These are phyloP conservation scores for Acrocephalus kingi DNA, from an alignment of 2,113 vertebrate genomes.

Conservation along the genomic window DNA sequence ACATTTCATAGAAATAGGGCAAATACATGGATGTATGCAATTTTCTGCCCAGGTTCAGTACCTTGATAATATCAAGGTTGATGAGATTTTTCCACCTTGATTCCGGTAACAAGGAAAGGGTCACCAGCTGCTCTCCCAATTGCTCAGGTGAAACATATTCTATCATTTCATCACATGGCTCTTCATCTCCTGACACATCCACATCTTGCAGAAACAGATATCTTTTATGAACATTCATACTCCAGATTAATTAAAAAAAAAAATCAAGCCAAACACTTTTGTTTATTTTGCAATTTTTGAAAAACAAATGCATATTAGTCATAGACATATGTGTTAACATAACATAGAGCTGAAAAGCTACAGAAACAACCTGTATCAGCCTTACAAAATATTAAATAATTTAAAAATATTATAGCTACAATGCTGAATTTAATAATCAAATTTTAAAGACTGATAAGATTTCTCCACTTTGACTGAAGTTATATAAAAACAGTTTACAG, in stretches of 20 bases:
- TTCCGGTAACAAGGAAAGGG: conserved; percentile 88
- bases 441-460: not conserved
- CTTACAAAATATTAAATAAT: not conserved
- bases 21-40: not conserved
- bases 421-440: not conserved
- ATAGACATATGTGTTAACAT: not conserved
- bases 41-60: conserved; percentile 53
- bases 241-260: not conserved
- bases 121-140: conserved; percentile 85
- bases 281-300: not conserved
- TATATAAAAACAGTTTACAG: not conserved
- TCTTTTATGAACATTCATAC: not conserved
- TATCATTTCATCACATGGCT: conserved; percentile 76
- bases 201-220: conserved; percentile 65
- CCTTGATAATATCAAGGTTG: conserved; percentile 92
- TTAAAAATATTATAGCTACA: not conserved
- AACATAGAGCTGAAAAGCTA: not conserved
- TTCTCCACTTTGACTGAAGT: not conserved
- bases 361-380: not conserved
- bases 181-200: conserved; percentile 65
- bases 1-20: not conserved
- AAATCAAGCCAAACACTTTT: rapidly evolving
- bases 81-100: conserved; percentile 95
- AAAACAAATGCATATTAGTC: not conserved
- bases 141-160: conserved; percentile 87